Conservation (phyloP, 2,888 invertebrate genomes). For the Agriopis leucophaearia region DNA sequence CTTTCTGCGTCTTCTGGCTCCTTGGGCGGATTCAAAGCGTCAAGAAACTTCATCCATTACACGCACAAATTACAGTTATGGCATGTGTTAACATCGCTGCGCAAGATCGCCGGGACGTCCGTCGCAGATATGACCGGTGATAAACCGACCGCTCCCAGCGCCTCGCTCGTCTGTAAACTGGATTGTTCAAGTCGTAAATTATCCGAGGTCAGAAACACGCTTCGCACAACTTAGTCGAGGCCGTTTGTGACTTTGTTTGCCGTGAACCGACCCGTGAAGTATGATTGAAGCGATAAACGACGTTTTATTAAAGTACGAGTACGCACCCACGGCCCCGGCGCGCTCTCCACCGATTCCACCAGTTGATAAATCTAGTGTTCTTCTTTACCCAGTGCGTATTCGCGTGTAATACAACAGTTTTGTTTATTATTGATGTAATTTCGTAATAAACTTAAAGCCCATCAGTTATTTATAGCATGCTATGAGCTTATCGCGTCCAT, state of each 20-base stretch:
- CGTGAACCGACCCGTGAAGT: constrained; percentile 63
- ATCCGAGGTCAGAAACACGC: constrained; percentile 75
- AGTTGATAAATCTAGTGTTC: constrained; percentile 33
- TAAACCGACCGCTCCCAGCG: constrained; percentile 63
- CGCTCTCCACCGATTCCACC: constrained; percentile 24
- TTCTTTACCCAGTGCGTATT: constrained; percentile 28
- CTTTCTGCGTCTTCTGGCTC: constrained; percentile 53
- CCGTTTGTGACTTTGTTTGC: constrained; percentile 71
- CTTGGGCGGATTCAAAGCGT: constrained; percentile 60
- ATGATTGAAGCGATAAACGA: constrained; percentile 63
- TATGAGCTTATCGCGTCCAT: constrained; percentile 41
- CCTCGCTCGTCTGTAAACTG: constrained; percentile 68
- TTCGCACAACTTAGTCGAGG: constrained; percentile 66
- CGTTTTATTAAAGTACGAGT: constrained; percentile 50
- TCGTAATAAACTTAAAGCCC: constrained; percentile 39
- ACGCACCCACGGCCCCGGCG: constrained; percentile 26
- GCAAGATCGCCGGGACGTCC: constrained; percentile 65
- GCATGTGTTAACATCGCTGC: constrained; percentile 65
- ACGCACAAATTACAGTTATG: constrained; percentile 68
- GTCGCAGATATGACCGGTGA: constrained; percentile 75
- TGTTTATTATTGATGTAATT: constrained; percentile 40
- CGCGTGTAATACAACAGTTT: constrained; percentile 39
- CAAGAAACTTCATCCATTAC: constrained; percentile 67
- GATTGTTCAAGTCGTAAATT: constrained; percentile 77
- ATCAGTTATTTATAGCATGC: constrained; percentile 41